These are phyloP conservation scores for Aphis craccivora DNA, from an alignment of 1,140 invertebrate genomes.

Conservation along the genomic window DNA sequence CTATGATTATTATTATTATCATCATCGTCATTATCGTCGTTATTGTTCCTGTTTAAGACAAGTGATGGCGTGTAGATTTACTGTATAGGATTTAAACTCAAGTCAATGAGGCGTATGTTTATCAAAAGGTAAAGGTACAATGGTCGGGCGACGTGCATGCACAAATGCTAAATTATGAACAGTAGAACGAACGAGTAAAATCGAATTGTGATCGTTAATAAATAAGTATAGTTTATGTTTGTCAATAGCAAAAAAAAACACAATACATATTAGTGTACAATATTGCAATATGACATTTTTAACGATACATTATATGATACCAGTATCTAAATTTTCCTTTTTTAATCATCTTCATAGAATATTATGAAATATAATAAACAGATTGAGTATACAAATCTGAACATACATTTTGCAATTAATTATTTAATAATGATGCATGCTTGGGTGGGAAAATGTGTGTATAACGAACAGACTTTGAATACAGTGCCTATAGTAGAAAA, in stretches of 20 bases:
- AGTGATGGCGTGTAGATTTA: neutral
- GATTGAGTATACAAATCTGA: neutral
- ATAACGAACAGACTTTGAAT: neutral
- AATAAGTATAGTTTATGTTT: neutral
- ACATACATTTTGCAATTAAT: neutral
- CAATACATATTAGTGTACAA: neutral
- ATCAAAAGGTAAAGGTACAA: neutral
- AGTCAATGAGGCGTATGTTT: neutral
- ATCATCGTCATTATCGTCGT: neutral
- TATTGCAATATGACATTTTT: neutral
- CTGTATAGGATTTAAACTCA: neutral
- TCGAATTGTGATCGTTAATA: neutral
- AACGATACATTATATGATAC: no score
- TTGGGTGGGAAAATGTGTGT: no score
- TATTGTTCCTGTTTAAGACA: neutral
- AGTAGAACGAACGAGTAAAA: neutral
- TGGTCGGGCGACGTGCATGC: neutral
- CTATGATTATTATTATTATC: neutral
- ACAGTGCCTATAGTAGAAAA: neutral
- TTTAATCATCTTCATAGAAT: neutral
- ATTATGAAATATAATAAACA: neutral
- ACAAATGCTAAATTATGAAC: neutral
- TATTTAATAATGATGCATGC: neutral
- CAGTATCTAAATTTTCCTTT: neutral
- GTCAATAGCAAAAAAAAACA: neutral